Base-by-base conservation (phyloP, 2,797 vertebrate species). In the Lutjanus campechanus region DNA sequence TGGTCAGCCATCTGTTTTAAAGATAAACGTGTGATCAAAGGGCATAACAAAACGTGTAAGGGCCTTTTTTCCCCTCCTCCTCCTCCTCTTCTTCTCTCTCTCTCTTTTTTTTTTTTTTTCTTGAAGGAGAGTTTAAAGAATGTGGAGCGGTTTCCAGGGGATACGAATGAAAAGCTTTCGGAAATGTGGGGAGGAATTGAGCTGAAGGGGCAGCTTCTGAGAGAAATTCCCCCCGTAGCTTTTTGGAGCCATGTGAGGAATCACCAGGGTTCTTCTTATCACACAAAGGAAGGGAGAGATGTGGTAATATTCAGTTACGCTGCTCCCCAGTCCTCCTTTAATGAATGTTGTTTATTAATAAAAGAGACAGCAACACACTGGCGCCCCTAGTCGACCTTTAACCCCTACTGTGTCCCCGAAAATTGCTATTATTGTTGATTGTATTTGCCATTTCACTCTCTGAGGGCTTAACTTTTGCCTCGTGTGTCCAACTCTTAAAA, bases 131-230 rank as follows among this genome's bases (percentile, higher is more conserved):
- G 93, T 93, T 94, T 94, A 96, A 96, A 92, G 91, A 94, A 96
- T 91, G 90, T 91, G 94, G 94, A 93, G 91, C 95, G 88, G 96
- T 97, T 97, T 96, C 96, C 95, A 96, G 94, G 94, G 96, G 94
- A 96, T 96, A 96, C 94, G 91, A 94, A 96, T 96, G 93, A 96
- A 97, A 97, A 96, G 94, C 95, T 95, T 93, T 95, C 85, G 92
- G 92, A 96, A 96, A 96, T 96, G 93, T 94, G 85, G 92, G 90
- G 91, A 96, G 92, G 95, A 96, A 96, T 94, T 84, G 92, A 95
- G 91, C 92, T 95, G 94, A 92, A 54, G 80, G 88, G 93, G 91
- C 85, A 89, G 91, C 94, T 94, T 96, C 95, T 91, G 92, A 90
- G 85, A 95, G 91, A 95, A 95, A 96, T 96, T 96, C 94, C 94